Conservation (phyloP, 2,113 vertebrate species). For the human (Homo sapiens) region DNA sequence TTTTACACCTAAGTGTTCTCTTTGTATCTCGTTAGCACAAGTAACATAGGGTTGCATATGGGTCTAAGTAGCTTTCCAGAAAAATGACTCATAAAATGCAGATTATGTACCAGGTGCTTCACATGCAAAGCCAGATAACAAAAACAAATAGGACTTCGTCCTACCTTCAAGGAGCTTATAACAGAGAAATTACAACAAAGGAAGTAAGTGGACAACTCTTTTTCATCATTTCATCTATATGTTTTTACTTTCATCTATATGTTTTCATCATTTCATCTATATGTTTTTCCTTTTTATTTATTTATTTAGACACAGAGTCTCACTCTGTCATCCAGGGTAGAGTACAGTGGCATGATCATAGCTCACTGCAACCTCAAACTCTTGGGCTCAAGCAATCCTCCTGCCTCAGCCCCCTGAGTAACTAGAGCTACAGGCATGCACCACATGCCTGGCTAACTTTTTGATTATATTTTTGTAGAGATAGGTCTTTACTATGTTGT, state of each 20-base stretch:
- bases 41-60: not conserved
- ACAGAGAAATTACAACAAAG: not conserved
- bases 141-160: not conserved
- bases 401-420: too few species aligned
- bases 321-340: too few species aligned
- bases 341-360: too few species aligned
- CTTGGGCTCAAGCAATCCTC: too few species aligned
- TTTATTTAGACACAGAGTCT: too few species aligned
- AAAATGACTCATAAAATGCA: constrained; percentile 21
- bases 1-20: not conserved
- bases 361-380: too few species aligned
- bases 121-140: not conserved
- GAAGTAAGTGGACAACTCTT: not conserved
- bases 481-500: too few species aligned
- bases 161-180: not conserved
- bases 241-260: too few species aligned
- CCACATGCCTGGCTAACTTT: too few species aligned
- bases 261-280: not conserved
- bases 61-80: not conserved
- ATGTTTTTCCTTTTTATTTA: too few species aligned
- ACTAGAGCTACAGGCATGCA: too few species aligned
- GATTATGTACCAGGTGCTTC: not conserved
- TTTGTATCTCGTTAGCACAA: not conserved
- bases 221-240: not conserved
- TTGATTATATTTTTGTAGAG: too few species aligned